Percentiles rank a stretch among this genome's conserved stretches.
Conservation (phyloP, 2,797 vertebrate species). For the Peromyscus melanophrys region DNA sequence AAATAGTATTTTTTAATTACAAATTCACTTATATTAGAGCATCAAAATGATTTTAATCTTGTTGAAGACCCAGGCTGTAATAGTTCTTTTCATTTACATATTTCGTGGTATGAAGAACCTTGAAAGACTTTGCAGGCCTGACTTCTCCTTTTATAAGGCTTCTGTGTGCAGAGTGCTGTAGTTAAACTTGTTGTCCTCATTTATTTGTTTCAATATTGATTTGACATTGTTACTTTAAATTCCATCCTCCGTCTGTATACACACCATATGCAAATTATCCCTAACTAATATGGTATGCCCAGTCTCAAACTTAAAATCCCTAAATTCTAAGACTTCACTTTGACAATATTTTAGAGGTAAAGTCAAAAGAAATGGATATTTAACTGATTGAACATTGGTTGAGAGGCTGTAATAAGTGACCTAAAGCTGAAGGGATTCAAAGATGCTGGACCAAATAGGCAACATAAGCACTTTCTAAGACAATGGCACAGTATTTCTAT, state of each 20-base stretch:
- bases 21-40: neutral
- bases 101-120: neutral
- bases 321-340: neutral
- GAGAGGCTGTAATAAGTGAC: neutral
- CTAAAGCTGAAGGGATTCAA: neutral
- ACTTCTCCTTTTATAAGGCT: neutral
- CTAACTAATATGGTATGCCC: neutral
- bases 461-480: neutral
- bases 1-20: neutral
- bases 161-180: neutral
- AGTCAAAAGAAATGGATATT: neutral
- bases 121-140: neutral
- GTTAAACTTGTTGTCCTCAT: neutral
- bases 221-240: constrained; percentile 7
- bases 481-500: neutral
- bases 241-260: neutral
- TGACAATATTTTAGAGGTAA: neutral
- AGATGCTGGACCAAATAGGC: neutral
- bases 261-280: neutral
- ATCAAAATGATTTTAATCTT: neutral
- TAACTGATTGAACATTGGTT: neutral
- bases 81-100: neutral
- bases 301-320: neutral
- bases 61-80: neutral
- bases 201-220: neutral